Evolutionary conservation across 2,113 vertebrate genomes (phyloP), one percentile per base, ranked within the genome.

Genomic region (Hoplias malabaricus): DNA sequence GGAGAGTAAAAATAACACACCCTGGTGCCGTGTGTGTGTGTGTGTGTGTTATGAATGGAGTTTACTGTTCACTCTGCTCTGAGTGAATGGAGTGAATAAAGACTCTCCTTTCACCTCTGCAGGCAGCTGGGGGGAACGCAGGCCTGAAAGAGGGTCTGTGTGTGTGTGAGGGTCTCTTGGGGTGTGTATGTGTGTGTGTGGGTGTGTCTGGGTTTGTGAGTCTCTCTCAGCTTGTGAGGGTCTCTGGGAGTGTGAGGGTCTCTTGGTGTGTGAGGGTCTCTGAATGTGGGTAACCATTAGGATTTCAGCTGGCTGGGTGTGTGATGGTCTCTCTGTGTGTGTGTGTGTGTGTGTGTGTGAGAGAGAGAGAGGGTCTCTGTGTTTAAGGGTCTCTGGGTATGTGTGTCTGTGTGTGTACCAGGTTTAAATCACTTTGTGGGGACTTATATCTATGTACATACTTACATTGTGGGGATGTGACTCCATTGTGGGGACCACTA

Each of bases 11-110:
- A n/a, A n/a, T n/a, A n/a, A n/a, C n/a, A n/a, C n/a, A n/a, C n/a
- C n/a, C n/a, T n/a, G n/a, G n/a, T n/a, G 43, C 43, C 19, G 43
- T 14, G 46, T n/a, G 21, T 40, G 25, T 67, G 4, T 56, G 46
- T 4, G 33, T 13, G 54, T 1, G 3, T 40, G 27, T 16, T 23
- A 75, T 79, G 81, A 82, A 82, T 82, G 62, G 67, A 12, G 14
- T 69, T 25, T 19, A 75, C 46, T 82, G 81, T 82, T 78, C 65
- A 5, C 36, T 65, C 16, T 38, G 57, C 29, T n/a, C n/a, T 8
- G n/a, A 42, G 79, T 79, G 80, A 82, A 82, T 82, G 72, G 76
- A 19, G 38, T 23, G 29, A 38, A 79, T 75, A 82, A 48, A 78
- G 70, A 42, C 31, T n/a, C 11, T 66, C 34, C 67, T 16, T 56